These are phyloP conservation scores for Lycocerus yunnanus DNA, from an alignment of 2,888 invertebrate genomes.

Conservation along the genomic window DNA sequence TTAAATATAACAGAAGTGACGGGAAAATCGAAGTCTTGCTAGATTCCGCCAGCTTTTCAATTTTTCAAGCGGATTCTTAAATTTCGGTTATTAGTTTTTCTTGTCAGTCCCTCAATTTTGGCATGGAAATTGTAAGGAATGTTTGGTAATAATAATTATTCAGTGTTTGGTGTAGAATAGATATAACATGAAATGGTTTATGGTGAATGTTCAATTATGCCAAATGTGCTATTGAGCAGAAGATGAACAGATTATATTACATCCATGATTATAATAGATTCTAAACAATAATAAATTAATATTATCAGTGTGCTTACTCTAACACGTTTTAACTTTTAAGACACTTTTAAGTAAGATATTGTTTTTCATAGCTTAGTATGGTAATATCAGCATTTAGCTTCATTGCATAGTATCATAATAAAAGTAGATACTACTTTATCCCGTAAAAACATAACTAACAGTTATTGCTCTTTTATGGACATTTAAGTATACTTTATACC, in stretches of 20 bases:
- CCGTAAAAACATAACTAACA: background rate
- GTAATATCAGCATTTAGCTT: background rate
- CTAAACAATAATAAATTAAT: background rate
- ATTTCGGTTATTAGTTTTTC: background rate
- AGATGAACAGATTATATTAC: background rate
- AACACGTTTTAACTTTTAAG: background rate
- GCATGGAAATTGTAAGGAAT: background rate
- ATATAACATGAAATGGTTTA: background rate
- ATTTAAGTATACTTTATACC: background rate
- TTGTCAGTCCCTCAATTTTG: background rate
- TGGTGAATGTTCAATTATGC: background rate
- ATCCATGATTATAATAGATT: background rate
- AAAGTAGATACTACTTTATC: background rate
- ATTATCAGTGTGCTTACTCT: background rate
- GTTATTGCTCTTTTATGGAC: background rate
- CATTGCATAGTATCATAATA: background rate
- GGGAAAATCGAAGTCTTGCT: background rate
- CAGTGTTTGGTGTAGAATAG: background rate
- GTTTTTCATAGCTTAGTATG: background rate
- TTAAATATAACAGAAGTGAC: background rate
- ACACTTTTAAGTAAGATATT: background rate
- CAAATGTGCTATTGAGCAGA: background rate
- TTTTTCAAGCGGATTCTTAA: background rate
- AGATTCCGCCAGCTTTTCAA: background rate
- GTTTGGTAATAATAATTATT: background rate